Evolutionary conservation across 2,888 invertebrate genomes (phyloP).

Genomic region (Dromius quadrimaculatus): DNA sequence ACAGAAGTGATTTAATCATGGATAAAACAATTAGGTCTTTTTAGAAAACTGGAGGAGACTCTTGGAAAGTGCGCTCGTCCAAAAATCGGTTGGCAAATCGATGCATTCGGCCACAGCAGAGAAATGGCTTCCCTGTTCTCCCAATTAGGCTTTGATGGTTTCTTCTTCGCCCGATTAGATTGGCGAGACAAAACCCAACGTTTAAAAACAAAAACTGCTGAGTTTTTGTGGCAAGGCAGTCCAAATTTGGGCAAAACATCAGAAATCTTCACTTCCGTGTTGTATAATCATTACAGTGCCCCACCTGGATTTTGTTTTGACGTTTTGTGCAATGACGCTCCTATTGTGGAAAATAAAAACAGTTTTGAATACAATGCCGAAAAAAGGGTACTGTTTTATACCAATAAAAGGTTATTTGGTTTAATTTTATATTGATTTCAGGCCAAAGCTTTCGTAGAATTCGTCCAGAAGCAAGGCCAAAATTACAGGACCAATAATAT

Average conservation of each 20-base stretch:
- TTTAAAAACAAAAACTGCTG: constrained; percentile 72
- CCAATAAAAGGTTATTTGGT: neutral
- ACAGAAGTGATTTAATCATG: too few species aligned
- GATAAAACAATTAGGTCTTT: too few species aligned
- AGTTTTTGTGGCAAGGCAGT: constrained; percentile 79
- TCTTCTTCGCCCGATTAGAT: constrained; percentile 79
- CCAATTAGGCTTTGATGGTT: constrained; percentile 78
- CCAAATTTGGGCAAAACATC: constrained; percentile 69
- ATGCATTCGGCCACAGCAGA: constrained; percentile 84
- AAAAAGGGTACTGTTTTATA: constrained; percentile 53
- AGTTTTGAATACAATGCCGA: constrained; percentile 72
- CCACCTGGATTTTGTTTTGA: constrained; percentile 76
- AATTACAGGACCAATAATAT: constrained; percentile 79
- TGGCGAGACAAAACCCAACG: constrained; percentile 74
- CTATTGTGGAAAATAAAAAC: constrained; percentile 70
- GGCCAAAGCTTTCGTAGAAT: constrained; percentile 72
- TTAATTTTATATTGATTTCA: constrained; percentile 55
- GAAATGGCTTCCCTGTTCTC: constrained; percentile 77
- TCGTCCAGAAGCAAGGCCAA: constrained; percentile 70
- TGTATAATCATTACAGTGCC: constrained; percentile 70
- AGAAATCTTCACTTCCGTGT: constrained; percentile 72
- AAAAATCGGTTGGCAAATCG: constrained; percentile 86
- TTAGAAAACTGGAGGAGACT: constrained; percentile 75
- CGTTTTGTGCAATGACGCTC: constrained; percentile 69
- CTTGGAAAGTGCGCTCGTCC: constrained; percentile 82